Conservation (phyloP, 2,888 invertebrate species). For the Julus scandinavius region DNA sequence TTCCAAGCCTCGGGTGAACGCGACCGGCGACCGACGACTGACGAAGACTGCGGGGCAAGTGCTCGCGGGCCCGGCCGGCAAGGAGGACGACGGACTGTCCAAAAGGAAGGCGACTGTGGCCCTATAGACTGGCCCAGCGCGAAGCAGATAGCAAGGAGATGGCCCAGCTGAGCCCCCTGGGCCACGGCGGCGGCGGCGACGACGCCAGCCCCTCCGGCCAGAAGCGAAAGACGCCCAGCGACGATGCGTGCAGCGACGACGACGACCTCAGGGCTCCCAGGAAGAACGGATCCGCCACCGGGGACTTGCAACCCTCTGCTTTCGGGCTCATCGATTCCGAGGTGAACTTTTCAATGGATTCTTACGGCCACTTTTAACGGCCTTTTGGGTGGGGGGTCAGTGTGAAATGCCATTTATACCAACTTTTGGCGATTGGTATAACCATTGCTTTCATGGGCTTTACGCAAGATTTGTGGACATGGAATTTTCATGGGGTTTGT, state of each 20-base stretch:
- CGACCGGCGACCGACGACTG: background rate
- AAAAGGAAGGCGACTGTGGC: background rate
- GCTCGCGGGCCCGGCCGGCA: background rate
- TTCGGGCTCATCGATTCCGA: constrained; percentile 53
- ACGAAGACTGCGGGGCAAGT: constrained; percentile 14
- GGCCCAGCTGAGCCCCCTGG: constrained; percentile 56
- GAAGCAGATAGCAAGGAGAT: constrained; percentile 17
- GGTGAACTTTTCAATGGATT: constrained; percentile 10
- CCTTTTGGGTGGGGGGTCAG: background rate
- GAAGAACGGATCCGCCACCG: constrained; percentile 37
- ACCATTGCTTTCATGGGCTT: no score
- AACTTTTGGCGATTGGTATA: no score
- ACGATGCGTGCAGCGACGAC: constrained; percentile 50
- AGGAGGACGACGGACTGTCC: background rate
- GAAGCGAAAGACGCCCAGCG: constrained; percentile 55
- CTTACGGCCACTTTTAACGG: background rate
- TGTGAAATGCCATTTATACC: background rate
- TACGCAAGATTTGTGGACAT: no score
- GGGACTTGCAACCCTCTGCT: constrained; percentile 42
- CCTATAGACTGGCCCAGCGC: background rate
- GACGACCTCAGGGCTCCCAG: constrained; percentile 55
- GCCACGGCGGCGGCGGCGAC: constrained; percentile 50
- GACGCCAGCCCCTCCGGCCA: constrained; percentile 48
- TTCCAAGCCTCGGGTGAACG: background rate
- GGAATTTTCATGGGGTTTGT: no score